phyloP scores from a whole-genome alignment of 2,113 vertebrate genomes.

The Daphoenositta chrysoptera region DNA sequence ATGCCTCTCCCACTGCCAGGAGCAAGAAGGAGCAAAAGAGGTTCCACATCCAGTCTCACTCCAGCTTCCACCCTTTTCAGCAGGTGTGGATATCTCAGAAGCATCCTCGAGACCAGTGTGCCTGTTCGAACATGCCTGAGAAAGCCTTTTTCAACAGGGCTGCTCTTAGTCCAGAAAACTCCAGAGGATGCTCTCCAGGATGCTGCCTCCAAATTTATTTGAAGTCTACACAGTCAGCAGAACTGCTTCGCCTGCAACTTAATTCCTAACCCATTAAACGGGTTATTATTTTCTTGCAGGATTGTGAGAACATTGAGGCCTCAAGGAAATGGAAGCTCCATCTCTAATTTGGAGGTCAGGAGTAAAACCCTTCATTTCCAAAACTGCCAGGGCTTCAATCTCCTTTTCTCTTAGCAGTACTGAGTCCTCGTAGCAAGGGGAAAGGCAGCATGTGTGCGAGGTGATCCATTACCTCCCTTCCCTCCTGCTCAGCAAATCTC shows the following conservation, averaged over 20 bases:
- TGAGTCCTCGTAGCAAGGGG: not conserved
- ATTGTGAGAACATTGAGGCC: not conserved
- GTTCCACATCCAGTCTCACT: not conserved
- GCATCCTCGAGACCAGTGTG: not conserved
- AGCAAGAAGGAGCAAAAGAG: not conserved
- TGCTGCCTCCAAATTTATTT: not conserved
- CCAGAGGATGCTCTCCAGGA: not conserved
- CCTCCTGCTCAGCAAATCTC: not conserved
- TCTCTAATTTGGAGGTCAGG: not conserved
- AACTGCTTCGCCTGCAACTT: not conserved
- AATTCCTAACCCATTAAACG: not conserved
- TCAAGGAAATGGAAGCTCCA: not conserved
- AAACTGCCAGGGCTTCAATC: not conserved
- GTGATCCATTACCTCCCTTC: not conserved
- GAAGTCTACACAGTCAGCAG: not conserved
- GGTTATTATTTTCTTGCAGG: not conserved
- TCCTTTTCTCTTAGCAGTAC: not conserved
- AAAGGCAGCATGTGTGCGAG: not conserved
- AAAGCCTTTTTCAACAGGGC: not conserved
- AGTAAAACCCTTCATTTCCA: not conserved
- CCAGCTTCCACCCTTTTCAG: not conserved
- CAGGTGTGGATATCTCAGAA: not conserved
- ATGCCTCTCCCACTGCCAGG: not conserved
- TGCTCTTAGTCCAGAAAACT: not conserved
- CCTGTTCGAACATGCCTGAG: not conserved